Evolutionary conservation across 1,140 invertebrate genomes (phyloP).

Genomic region (Scaptodrosophila lebanonensis): DNA sequence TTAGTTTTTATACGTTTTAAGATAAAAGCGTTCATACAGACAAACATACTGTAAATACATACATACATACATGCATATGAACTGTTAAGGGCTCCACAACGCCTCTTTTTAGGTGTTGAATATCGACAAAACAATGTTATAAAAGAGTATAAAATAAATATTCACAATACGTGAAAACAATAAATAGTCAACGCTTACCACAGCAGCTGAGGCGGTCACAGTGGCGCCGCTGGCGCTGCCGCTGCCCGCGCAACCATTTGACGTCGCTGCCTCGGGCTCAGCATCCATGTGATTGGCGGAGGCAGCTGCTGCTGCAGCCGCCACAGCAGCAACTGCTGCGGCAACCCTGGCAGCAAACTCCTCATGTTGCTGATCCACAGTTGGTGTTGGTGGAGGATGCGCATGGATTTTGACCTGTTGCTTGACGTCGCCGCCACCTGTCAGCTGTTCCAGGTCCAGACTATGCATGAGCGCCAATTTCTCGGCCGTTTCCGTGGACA

Average conservation of each 20-base stretch:
- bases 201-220: slow-evolving; percentile 48
- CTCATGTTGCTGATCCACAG: slow-evolving; percentile 25
- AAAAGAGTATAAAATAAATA: slow-evolving; percentile 39
- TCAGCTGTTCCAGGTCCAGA: slow-evolving; percentile 61
- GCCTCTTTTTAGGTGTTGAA: no score
- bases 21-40: no score
- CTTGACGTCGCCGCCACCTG: slow-evolving; percentile 25
- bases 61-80: no score
- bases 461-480: slow-evolving; percentile 61
- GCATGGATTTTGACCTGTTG: slow-evolving; percentile 33
- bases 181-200: slow-evolving; percentile 49
- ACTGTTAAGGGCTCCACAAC: no score
- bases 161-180: slow-evolving; percentile 22
- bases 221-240: slow-evolving; percentile 18
- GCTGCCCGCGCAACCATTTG: slow-evolving; percentile 29
- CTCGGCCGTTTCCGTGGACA: slow-evolving; percentile 42
- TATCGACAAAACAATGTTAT: slow-evolving; percentile 30
- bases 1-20: no score
- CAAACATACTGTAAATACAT: no score
- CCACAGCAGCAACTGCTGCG: slow-evolving; percentile 57
- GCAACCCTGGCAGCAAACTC: slow-evolving; percentile 52
- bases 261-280: slow-evolving; percentile 23
- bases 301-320: slow-evolving; percentile 51
- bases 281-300: slow-evolving; percentile 32
- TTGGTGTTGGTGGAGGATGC: slow-evolving; percentile 33